Percentiles rank a stretch among this genome's conserved stretches.
phyloP scores from a whole-genome alignment of 1,140 invertebrate species.

The Tetraneura akinire region DNA sequence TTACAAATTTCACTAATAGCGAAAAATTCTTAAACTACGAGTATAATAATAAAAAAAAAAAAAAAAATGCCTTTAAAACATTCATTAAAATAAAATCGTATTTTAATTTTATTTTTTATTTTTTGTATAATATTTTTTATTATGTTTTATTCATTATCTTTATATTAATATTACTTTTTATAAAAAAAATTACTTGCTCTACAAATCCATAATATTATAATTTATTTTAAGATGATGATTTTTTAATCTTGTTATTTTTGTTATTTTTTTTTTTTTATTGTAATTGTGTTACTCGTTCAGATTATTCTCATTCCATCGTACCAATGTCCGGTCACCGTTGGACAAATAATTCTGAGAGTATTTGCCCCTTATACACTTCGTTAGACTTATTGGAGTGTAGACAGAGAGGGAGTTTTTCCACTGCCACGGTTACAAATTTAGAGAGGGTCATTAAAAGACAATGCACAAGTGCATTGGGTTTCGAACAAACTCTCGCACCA shows the following conservation, averaged over 20 bases:
- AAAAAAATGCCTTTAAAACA: no score
- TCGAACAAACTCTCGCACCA: no score
- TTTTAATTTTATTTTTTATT: no score
- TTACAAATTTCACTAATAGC: no score
- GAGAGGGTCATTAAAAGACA: slow-evolving; percentile 13
- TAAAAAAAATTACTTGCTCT: no score
- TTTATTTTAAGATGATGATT: neutral
- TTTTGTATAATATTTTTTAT: no score
- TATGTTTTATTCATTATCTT: no score
- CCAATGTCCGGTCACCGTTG: neutral
- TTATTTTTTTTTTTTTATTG: neutral
- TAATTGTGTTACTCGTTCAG: slow-evolving; percentile 27
- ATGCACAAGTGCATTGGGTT: slow-evolving; percentile 1
- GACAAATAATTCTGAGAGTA: slow-evolving; percentile 14
- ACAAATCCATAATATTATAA: no score
- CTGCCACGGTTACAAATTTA: slow-evolving; percentile 3
- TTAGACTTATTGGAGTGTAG: slow-evolving; percentile 23
- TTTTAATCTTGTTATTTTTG: neutral
- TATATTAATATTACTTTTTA: no score
- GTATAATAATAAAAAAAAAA: no score
- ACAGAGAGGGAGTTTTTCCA: slow-evolving; percentile 12
- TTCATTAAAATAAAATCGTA: no score
- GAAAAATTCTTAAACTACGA: no score
- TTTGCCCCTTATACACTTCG: slow-evolving; percentile 2
- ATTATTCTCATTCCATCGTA: slow-evolving; percentile 5